A percentile compares a stretch with the other conserved stretches of the same genome.
These are phyloP conservation scores for Eutrigla gurnardus DNA, from an alignment of 2,797 vertebrate species.

Conservation along the genomic window DNA sequence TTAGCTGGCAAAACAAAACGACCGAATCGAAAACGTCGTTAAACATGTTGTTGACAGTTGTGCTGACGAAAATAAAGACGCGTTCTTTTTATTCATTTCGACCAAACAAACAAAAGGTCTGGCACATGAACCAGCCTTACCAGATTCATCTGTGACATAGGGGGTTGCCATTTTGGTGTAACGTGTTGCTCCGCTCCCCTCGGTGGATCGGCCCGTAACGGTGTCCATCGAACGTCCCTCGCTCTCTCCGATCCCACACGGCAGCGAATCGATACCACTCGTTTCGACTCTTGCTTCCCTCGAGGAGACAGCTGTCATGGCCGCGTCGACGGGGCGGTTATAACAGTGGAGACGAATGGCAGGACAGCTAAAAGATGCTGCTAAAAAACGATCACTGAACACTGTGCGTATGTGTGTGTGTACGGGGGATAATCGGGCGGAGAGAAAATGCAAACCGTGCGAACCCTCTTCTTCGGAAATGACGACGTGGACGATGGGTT, in stretches of 20 bases:
- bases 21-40: not conserved
- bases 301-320: conserved; percentile 30
- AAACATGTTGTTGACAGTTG: not conserved
- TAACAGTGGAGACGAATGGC: not conserved
- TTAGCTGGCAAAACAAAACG: conserved; percentile 2
- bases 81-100: not conserved
- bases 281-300: conserved; percentile 1
- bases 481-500: conserved; percentile 74
- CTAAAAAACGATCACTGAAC: not conserved
- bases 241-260: conserved; percentile 3
- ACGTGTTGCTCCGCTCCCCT: conserved; percentile 79
- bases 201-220: not conserved
- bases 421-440: not conserved
- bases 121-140: conserved; percentile 82
- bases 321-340: conserved; percentile 1
- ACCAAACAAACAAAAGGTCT: conserved; percentile 24
- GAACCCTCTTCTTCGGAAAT: conserved; percentile 67
- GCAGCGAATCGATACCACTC: conserved; percentile 1
- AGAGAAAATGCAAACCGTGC: conserved; percentile 33
- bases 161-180: conserved; percentile 94
- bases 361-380: not conserved
- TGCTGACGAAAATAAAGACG: rapidly evolving
- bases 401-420: not conserved
- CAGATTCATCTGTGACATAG: conserved; percentile 95
- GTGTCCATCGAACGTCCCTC: conserved; percentile 9